Evolutionary conservation across 2,888 invertebrate species (phyloP).

Genomic region (Drosophila sordidapex): DNA sequence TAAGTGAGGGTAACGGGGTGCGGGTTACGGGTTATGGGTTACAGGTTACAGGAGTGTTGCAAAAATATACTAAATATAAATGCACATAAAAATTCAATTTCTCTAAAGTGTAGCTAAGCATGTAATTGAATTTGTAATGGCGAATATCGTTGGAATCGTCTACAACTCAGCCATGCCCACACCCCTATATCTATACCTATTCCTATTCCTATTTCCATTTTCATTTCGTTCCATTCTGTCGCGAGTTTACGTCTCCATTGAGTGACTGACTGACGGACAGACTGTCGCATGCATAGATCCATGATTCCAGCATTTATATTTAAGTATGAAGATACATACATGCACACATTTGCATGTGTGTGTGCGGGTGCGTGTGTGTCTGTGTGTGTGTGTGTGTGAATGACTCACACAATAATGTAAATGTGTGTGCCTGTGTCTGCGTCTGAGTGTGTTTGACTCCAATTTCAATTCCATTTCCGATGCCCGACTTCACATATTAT

Average conservation of each 20-base stretch:
- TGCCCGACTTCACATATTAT: slow-evolving; percentile 30
- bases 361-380: slow-evolving; percentile 30
- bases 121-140: slow-evolving; percentile 84
- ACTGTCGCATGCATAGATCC: slow-evolving; percentile 63
- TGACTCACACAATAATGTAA: slow-evolving; percentile 8
- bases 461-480: slow-evolving; percentile 56
- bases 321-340: not conserved
- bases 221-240: slow-evolving; percentile 61
- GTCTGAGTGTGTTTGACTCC: slow-evolving; percentile 53
- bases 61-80: slow-evolving; percentile 75
- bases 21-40: slow-evolving; percentile 14
- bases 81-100: slow-evolving; percentile 81
- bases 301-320: slow-evolving; percentile 19
- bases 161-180: slow-evolving; percentile 30
- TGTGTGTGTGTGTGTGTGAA: slow-evolving; percentile 42
- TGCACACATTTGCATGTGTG: slow-evolving; percentile 6
- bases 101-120: slow-evolving; percentile 83
- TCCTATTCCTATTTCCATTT: slow-evolving; percentile 11
- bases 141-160: slow-evolving; percentile 72
- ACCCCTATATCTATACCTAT: not conserved
- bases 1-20: not conserved
- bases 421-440: slow-evolving; percentile 22
- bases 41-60: slow-evolving; percentile 40
- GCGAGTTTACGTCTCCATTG: slow-evolving; percentile 72
- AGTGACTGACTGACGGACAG: slow-evolving; percentile 52